These are phyloP conservation scores for Sisyra terminalis DNA, from an alignment of 2,888 invertebrate species.

Conservation along the genomic window DNA sequence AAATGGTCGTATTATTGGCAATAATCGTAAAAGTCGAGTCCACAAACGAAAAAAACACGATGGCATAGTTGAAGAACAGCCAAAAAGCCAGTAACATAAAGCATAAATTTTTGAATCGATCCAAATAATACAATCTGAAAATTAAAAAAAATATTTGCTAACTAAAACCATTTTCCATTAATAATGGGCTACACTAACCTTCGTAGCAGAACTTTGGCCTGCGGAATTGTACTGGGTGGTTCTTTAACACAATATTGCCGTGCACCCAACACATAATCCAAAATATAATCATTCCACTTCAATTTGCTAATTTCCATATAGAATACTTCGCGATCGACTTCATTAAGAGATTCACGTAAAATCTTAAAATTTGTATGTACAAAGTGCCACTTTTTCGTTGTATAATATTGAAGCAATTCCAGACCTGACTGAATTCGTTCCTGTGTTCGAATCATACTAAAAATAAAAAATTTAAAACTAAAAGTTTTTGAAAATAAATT, in stretches of 20 bases:
- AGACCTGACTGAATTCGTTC: conserved; percentile 42
- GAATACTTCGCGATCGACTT: conserved; percentile 41
- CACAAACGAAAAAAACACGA: neutral
- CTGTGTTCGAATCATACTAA: conserved; percentile 45
- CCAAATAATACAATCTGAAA: conserved; percentile 2
- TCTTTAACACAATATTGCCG: conserved; percentile 74
- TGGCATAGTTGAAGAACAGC: neutral
- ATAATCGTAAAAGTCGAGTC: neutral
- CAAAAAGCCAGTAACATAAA: neutral
- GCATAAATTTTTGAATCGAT: neutral
- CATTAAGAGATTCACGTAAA: conserved; percentile 28
- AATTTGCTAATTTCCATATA: conserved; percentile 33
- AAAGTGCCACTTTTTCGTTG: conserved; percentile 68
- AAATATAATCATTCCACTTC: conserved; percentile 47
- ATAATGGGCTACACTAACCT: neutral
- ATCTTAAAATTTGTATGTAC: conserved; percentile 37
- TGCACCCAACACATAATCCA: conserved; percentile 63
- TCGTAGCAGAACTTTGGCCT: conserved; percentile 35
- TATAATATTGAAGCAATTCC: conserved; percentile 59
- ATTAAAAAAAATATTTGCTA: neutral
- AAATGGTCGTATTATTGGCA: too few species aligned
- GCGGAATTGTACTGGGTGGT: conserved; percentile 55
- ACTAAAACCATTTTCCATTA: neutral
- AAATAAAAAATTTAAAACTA: neutral
- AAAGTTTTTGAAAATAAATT: neutral